phyloP scores from a whole-genome alignment of 1,140 invertebrate species.

The Eupristina koningsbergeri region DNA sequence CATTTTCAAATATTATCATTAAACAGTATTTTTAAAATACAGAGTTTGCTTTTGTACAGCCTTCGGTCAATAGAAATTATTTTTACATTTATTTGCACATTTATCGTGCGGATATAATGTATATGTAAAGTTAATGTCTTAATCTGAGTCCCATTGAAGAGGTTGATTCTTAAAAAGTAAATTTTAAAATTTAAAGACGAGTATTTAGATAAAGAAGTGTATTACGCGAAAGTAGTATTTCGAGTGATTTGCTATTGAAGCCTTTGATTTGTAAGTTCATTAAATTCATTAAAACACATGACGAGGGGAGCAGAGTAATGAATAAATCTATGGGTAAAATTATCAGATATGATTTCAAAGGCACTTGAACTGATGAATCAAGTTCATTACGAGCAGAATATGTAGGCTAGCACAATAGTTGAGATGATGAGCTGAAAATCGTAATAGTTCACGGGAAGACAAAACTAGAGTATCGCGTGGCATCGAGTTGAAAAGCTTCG shows the following conservation, averaged over 20 bases:
- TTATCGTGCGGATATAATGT: too few species aligned
- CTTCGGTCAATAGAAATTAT: too few species aligned
- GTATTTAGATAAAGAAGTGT: not conserved
- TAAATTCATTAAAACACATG: not conserved
- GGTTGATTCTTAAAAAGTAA: too few species aligned
- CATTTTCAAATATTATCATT: too few species aligned
- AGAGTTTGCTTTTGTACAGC: too few species aligned
- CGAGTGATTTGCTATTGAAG: not conserved
- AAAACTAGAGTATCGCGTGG: not conserved
- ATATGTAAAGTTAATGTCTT: too few species aligned
- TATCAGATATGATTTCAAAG: not conserved
- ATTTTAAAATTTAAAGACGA: too few species aligned
- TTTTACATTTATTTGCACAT: too few species aligned
- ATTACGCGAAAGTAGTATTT: not conserved
- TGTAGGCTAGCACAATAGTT: not conserved
- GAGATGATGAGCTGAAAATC: not conserved
- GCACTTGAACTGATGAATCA: constrained; percentile 8
- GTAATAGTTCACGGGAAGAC: not conserved
- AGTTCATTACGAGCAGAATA: not conserved
- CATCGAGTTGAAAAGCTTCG: not conserved
- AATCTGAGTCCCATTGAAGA: too few species aligned
- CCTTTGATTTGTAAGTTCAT: constrained; percentile 3
- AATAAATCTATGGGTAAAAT: constrained; percentile 27
- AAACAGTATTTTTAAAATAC: too few species aligned
- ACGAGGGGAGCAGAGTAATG: not conserved